Evolutionary conservation across 92 coral and sea anemone species (phyloP).

Genomic region (Plumapathes pennacea): DNA sequence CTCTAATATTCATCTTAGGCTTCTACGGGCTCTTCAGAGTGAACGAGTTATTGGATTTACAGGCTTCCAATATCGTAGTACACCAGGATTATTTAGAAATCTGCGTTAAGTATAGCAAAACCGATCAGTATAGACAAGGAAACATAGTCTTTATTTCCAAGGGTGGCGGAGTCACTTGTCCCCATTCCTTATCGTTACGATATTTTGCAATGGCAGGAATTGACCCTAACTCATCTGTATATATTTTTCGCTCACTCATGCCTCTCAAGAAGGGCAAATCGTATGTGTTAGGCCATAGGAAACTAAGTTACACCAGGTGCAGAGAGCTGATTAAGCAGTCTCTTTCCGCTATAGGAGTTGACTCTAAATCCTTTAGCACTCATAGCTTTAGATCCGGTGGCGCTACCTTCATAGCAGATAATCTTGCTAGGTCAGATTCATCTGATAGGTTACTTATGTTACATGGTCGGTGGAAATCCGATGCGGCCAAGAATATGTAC

Average conservation of each 20-base stretch:
- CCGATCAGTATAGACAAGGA: conserved; percentile 39
- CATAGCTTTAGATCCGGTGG: conserved; percentile 52
- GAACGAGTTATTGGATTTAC: conserved; percentile 22
- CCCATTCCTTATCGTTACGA: conserved; percentile 21
- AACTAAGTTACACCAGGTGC: conserved; percentile 27
- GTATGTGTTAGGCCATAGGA: conserved; percentile 9
- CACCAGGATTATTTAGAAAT: conserved; percentile 25
- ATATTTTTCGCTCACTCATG: conserved; percentile 10
- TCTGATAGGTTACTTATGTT: conserved; percentile 24
- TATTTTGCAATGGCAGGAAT: conserved; percentile 21
- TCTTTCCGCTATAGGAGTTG: conserved; percentile 20
- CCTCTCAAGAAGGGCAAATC: conserved; percentile 4
- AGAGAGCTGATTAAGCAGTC: conserved; percentile 47
- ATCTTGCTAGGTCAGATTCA: background rate
- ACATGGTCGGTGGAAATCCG: conserved; percentile 42
- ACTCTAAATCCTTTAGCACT: conserved; percentile 11
- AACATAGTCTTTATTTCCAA: conserved; percentile 42
- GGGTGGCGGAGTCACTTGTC: conserved; percentile 36
- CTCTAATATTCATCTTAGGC: conserved; percentile 35
- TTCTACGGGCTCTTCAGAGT: conserved; percentile 34
- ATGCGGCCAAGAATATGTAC: conserved; percentile 35
- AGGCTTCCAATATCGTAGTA: conserved; percentile 23
- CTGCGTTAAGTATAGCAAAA: conserved; percentile 17
- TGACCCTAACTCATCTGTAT: conserved; percentile 1
- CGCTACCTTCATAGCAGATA: conserved; percentile 23